Evolutionary conservation across 2,888 invertebrate genomes (phyloP).

Genomic region (Drosophila meridionalis): DNA sequence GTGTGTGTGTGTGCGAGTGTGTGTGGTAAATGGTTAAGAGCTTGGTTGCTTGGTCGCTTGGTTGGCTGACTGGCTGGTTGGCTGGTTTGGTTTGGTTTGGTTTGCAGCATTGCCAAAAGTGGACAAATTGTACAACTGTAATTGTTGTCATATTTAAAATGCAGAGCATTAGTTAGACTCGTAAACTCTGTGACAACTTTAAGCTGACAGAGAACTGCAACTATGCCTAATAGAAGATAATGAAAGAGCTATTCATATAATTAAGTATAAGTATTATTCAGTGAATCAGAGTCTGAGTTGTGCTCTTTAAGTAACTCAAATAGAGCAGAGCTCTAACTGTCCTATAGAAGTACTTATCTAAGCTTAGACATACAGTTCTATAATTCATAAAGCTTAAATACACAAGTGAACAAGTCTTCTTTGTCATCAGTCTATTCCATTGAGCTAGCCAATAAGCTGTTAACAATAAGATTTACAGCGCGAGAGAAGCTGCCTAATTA

Average conservation of each 20-base stretch:
- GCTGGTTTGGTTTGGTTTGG: slow-evolving; percentile 26
- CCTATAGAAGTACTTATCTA: background rate
- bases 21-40: slow-evolving; percentile 78
- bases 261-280: background rate
- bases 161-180: slow-evolving; percentile 75
- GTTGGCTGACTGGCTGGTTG: background rate
- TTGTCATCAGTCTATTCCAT: slow-evolving; percentile 58
- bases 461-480: slow-evolving; percentile 71
- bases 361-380: slow-evolving; percentile 36
- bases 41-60: slow-evolving; percentile 59
- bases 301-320: background rate
- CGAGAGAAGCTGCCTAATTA: slow-evolving; percentile 72
- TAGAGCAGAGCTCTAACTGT: background rate
- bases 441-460: slow-evolving; percentile 68
- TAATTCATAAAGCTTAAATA: slow-evolving; percentile 27
- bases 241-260: background rate
- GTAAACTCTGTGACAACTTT: slow-evolving; percentile 19
- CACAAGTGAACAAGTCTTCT: slow-evolving; percentile 1
- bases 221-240: background rate
- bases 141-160: slow-evolving; percentile 81
- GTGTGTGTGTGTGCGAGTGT: slow-evolving; percentile 25
- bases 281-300: background rate
- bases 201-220: slow-evolving; percentile 23
- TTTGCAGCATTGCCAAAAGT: slow-evolving; percentile 68
- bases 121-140: slow-evolving; percentile 81